Evolutionary conservation across 2,888 invertebrate genomes (phyloP).

Genomic region (Hermodice carunculata): DNA sequence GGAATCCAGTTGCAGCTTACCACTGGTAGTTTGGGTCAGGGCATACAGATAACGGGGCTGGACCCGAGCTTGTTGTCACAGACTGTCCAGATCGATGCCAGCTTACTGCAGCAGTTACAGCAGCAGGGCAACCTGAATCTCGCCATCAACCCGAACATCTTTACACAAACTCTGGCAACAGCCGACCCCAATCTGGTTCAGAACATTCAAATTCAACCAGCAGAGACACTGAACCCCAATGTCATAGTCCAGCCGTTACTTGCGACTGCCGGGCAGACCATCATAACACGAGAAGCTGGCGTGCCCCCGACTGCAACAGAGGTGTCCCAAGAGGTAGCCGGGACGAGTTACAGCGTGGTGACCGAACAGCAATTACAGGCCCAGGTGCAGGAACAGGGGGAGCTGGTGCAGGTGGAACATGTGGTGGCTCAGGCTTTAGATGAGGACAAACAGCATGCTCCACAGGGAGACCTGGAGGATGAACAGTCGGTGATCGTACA

Average conservation of each 20-base stretch:
- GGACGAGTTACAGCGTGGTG: neutral
- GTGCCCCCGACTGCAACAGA: too few relatives aligned
- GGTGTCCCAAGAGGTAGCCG: too few relatives aligned
- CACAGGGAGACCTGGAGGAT: constrained; percentile 13
- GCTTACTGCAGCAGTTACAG: constrained; percentile 70
- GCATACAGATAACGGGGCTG: constrained; percentile 68
- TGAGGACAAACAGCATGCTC: neutral
- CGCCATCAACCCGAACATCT: constrained; percentile 60
- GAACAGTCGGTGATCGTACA: constrained; percentile 3
- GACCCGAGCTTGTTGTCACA: constrained; percentile 69
- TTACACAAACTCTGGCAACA: constrained; percentile 18
- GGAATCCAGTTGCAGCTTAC: constrained; percentile 39
- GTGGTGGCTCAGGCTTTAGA: neutral
- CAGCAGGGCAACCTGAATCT: constrained; percentile 67
- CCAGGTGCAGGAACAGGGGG: neutral
- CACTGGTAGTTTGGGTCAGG: constrained; percentile 48
- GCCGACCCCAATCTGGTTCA: constrained; percentile 51
- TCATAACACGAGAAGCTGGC: neutral
- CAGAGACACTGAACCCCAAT: constrained; percentile 50
- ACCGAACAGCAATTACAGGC: neutral
- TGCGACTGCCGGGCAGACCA: neutral
- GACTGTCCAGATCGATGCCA: constrained; percentile 70
- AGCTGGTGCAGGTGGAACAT: neutral
- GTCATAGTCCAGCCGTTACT: constrained; percentile 61
- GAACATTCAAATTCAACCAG: constrained; percentile 51